phyloP scores from a whole-genome alignment of 2,113 vertebrate species.

The Suricata suricatta region DNA sequence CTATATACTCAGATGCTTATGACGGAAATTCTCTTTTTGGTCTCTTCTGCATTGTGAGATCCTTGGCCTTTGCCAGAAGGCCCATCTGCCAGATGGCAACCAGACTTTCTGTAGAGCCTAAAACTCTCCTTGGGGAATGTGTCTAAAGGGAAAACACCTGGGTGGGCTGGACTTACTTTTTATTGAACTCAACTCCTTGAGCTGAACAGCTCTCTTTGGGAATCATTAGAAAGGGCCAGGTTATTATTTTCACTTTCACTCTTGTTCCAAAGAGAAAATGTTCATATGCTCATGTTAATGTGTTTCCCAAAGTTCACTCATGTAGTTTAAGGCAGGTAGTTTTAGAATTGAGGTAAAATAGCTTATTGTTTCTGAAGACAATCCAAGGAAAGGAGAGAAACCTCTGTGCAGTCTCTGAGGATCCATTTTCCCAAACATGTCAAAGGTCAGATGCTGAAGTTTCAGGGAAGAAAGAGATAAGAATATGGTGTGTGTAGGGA shows the following conservation, averaged over 20 bases:
- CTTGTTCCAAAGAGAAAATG: slow-evolving; percentile 37
- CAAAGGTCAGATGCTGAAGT: neutral
- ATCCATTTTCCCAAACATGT: neutral
- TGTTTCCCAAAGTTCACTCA: neutral
- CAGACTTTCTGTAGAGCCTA: neutral
- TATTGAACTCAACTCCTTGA: neutral
- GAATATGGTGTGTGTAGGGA: neutral
- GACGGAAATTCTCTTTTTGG: neutral
- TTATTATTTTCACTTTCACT: slow-evolving; percentile 14
- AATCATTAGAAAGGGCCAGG: neutral
- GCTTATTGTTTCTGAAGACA: slow-evolving; percentile 43
- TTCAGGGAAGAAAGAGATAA: neutral
- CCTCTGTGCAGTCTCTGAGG: neutral
- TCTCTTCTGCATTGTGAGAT: neutral
- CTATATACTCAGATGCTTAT: neutral
- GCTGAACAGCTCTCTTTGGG: neutral
- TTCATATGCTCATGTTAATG: slow-evolving; percentile 19
- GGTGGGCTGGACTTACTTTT: neutral
- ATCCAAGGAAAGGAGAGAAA: neutral
- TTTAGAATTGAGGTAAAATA: slow-evolving; percentile 21
- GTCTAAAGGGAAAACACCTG: neutral
- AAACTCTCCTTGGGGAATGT: neutral
- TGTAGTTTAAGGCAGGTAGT: slow-evolving; percentile 34
- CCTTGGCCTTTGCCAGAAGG: neutral
- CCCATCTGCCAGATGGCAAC: neutral